Conservation (phyloP, 2,888 invertebrate species). For the Ophion ventricosus region DNA sequence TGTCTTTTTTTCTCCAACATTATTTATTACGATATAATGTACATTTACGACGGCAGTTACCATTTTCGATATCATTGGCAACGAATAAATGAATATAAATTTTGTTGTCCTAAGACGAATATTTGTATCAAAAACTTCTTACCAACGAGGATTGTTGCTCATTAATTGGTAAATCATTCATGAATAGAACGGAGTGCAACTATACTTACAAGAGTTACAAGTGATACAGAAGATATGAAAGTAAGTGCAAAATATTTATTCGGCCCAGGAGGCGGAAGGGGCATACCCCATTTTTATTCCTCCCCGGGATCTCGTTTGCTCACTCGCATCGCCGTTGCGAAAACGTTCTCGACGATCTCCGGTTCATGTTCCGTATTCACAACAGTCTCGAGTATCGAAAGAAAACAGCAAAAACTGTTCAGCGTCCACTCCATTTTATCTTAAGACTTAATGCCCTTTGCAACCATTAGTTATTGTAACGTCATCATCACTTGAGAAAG, state of each 20-base stretch:
- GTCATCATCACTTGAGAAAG: slow-evolving; percentile 36
- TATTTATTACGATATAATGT: background rate
- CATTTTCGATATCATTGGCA: background rate
- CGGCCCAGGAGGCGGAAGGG: slow-evolving; percentile 1
- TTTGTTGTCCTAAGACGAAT: background rate
- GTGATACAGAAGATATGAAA: slow-evolving; percentile 39
- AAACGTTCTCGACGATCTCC: slow-evolving; percentile 27
- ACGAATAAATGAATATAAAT: background rate
- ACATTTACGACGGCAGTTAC: background rate
- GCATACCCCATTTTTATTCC: slow-evolving; percentile 26
- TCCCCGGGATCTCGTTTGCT: slow-evolving; percentile 47
- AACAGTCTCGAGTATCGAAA: slow-evolving; percentile 20
- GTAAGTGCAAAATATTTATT: slow-evolving; percentile 51
- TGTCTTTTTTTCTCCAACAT: too few species aligned
- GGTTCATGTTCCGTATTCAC: slow-evolving; percentile 23
- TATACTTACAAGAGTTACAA: slow-evolving; percentile 48
- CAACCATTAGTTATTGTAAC: slow-evolving; percentile 27
- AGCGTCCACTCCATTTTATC: slow-evolving; percentile 17
- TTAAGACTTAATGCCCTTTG: slow-evolving; percentile 5
- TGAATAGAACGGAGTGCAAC: background rate
- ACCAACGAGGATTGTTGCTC: background rate
- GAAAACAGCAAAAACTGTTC: slow-evolving; percentile 41
- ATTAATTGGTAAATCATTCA: background rate
- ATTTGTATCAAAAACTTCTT: background rate
- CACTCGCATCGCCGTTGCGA: slow-evolving; percentile 20